phyloP scores from a whole-genome alignment of 2,797 vertebrate species.

The Mareca strepera region DNA sequence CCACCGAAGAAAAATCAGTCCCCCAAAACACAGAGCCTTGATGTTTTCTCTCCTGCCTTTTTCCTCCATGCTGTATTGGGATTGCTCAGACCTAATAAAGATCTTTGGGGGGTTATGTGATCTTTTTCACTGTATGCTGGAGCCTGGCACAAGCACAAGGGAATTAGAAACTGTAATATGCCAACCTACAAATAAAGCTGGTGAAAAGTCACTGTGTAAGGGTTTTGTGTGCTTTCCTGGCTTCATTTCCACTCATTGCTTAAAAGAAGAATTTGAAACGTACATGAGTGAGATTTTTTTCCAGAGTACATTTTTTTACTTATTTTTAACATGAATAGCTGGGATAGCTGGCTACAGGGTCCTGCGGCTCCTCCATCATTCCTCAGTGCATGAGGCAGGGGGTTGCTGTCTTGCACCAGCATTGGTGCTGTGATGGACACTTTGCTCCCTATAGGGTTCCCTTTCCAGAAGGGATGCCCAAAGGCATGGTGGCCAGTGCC shows the following conservation, averaged over 20 bases:
- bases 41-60: background rate
- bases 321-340: background rate
- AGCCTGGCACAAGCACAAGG: background rate
- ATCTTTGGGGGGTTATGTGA: background rate
- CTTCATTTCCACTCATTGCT: background rate
- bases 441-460: background rate
- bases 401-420: background rate
- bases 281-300: background rate
- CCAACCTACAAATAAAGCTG: slow-evolving; percentile 34
- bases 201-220: slow-evolving; percentile 49
- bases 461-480: background rate
- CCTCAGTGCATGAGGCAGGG: background rate
- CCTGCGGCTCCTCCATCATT: accelerated
- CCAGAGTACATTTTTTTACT: background rate
- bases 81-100: background rate
- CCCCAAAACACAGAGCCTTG: background rate
- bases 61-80: background rate
- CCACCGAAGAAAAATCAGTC: background rate
- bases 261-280: slow-evolving; percentile 48
- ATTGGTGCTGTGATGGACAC: background rate
- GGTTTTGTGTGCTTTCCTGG: slow-evolving; percentile 40
- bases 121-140: background rate
- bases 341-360: background rate
- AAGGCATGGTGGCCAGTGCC: background rate
- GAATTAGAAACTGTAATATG: background rate